Evolutionary conservation across 1,140 invertebrate genomes (phyloP).

Genomic region (Acromyrmex echinatior): DNA sequence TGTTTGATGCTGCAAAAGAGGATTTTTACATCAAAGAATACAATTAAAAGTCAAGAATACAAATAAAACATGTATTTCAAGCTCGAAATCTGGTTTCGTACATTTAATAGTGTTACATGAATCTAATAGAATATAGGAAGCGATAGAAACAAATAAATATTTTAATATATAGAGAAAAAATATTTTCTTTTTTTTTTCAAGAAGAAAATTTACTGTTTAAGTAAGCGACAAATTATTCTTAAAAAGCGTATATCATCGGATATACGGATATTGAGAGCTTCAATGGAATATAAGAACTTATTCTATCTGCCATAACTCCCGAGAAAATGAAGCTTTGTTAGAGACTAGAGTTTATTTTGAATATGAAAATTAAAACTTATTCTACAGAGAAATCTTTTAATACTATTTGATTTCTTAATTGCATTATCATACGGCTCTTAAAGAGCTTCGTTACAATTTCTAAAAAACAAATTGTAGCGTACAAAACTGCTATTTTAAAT

Average conservation of each 20-base stretch:
- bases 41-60: not conserved
- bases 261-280: constrained; percentile 2
- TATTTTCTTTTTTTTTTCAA: not conserved
- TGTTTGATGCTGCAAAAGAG: not conserved
- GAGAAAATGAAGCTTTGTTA: constrained; percentile 7
- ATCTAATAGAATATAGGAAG: constrained; percentile 24
- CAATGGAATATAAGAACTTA: constrained; percentile 12
- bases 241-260: constrained; percentile 3
- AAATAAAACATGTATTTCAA: constrained; percentile 48
- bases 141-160: constrained; percentile 16
- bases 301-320: not conserved
- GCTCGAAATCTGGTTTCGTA: constrained; percentile 7
- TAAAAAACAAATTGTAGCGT: constrained; percentile 15
- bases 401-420: constrained; percentile 24
- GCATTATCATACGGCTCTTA: not conserved
- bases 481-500: not conserved
- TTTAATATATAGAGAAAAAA: constrained; percentile 12
- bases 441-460: not conserved
- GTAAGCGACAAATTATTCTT: not conserved
- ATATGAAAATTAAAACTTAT: constrained; percentile 22
- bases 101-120: constrained; percentile 50
- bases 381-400: constrained; percentile 10
- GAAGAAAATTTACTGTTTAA: constrained; percentile 2
- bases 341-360: not conserved
- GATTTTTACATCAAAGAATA: constrained; percentile 3